phyloP scores from a whole-genome alignment of 2,797 vertebrate genomes.

The Pteronotus mesoamericanus region DNA sequence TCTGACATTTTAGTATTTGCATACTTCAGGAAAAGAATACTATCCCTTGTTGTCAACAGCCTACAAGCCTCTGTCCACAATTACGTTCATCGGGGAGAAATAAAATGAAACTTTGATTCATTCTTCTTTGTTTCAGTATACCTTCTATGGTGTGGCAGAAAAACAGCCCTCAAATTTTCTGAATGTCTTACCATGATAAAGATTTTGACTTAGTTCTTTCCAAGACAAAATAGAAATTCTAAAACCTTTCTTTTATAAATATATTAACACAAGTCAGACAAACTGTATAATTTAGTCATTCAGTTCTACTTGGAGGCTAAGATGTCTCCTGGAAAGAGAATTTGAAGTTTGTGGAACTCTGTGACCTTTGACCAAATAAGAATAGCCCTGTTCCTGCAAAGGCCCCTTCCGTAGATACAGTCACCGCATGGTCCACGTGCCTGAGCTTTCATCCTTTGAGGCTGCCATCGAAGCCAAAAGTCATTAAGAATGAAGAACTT shows the following conservation, averaged over 20 bases:
- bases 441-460: neutral
- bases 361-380: neutral
- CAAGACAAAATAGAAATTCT: neutral
- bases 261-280: neutral
- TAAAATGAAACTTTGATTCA: neutral
- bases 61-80: neutral
- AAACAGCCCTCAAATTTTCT: neutral
- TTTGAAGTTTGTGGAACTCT: neutral
- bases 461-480: neutral
- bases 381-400: neutral
- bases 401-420: neutral
- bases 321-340: neutral
- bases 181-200: neutral
- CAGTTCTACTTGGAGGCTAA: neutral
- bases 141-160: neutral
- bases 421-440: neutral
- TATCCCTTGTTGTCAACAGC: neutral
- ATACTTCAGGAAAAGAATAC: neutral
- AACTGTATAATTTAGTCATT: neutral
- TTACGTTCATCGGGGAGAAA: neutral
- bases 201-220: neutral
- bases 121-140: neutral
- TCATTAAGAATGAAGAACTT: neutral
- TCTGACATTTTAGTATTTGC: neutral
- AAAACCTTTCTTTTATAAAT: neutral